Base-by-base conservation (phyloP, 92 coral and sea anemone species). In the Hydrozoanthus gracilis region DNA sequence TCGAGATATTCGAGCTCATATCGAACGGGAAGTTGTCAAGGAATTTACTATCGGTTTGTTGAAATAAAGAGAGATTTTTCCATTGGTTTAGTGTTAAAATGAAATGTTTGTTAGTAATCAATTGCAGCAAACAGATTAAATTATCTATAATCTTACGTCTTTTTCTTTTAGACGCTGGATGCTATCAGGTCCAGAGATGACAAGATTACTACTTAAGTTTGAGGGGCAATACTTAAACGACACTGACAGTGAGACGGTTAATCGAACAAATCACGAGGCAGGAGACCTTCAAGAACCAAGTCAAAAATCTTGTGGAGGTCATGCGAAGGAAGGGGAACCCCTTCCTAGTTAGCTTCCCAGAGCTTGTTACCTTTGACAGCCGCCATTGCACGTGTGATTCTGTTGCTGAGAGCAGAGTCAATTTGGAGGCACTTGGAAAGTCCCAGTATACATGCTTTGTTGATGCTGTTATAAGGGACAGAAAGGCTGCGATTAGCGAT, bases 241-340 rank as follows among this genome's bases (percentile, higher is more conserved):
- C 20, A 73, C 77, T 51, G 89, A 86, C 1, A 88, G 84, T 61
- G 44, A 17, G 18, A 5, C 10, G 3, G 9, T 48, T 55, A 83
- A 83, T 46, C 73, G 14, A 66, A 85, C 15, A 35, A 88, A 80
- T 64, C 92, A 91, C 66, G 88, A 91, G 62, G 86, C 94, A 91
- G 77, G 79, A 72, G 86, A 79, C 88, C 44, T 91, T 84, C 73
- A 64, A 91, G 80, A 62, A 70, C 51, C 94, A 91, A 60, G 92
- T 75, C 50, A 76, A 86, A 66, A 78, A 82, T 14, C 64, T 91
- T 7, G 91, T 46, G 35, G 89, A 91, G 14, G 94, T 86, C 12
- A 82, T 91, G 17, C 86, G 86, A 51, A 91, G 73, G 51, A 91
- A 88, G 94, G 94, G 90, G n/a, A 88, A 91, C 88, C 92, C 94